phyloP scores from a whole-genome alignment of 2,797 vertebrate genomes.

The Pitangus sulphuratus region DNA sequence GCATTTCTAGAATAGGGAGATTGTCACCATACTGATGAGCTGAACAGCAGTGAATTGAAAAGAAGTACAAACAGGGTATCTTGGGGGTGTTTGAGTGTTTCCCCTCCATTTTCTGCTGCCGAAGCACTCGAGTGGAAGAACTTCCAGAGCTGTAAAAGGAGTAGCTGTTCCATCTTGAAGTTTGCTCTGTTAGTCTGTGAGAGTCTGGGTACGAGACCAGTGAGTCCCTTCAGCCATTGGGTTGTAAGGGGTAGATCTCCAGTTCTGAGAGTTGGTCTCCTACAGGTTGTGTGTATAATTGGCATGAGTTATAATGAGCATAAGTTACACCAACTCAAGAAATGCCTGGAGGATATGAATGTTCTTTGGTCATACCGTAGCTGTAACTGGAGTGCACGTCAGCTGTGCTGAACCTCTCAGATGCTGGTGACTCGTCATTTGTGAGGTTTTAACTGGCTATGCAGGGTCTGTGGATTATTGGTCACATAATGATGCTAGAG shows the following conservation, averaged over 20 bases:
- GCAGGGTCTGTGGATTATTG: background rate
- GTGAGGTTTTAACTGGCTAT: background rate
- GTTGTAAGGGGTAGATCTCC: background rate
- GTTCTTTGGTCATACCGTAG: background rate
- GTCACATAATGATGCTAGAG: background rate
- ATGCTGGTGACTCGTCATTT: background rate
- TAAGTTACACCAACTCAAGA: background rate
- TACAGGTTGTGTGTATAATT: background rate
- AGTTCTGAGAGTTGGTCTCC: background rate
- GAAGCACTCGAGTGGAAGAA: background rate
- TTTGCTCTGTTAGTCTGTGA: background rate
- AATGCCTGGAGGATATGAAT: background rate
- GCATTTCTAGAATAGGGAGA: background rate
- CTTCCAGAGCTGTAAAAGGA: background rate
- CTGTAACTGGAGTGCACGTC: background rate
- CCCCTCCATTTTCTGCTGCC: background rate
- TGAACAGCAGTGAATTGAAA: background rate
- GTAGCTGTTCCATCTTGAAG: background rate
- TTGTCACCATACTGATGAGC: background rate
- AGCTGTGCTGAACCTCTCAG: background rate
- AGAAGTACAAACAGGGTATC: background rate
- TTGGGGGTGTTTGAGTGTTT: background rate
- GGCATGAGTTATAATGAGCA: background rate
- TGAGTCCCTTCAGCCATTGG: background rate
- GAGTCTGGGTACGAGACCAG: background rate